Evolutionary conservation across 2,888 invertebrate species (phyloP), one percentile per base, ranked within the genome.

Genomic region (Meliscaeva auricollis): DNA sequence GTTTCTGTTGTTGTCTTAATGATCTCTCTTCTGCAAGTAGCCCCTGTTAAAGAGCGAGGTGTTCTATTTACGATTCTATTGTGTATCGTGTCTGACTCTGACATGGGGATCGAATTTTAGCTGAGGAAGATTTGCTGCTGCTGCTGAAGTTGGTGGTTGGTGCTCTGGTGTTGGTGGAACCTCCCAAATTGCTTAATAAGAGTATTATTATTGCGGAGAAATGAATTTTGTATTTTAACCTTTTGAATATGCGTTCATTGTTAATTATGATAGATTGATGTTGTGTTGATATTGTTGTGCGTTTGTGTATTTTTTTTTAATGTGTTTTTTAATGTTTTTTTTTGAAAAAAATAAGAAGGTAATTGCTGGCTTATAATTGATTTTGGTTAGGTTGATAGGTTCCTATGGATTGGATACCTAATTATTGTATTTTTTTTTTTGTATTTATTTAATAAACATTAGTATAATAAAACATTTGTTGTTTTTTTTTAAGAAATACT

Each of bases 141-240:
- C 46, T 64, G 56, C 9, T 38, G 69, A 77, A 79, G 78, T 35
- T 69, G 68, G 30, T 54, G 30, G 30, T 30, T 9, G 52, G 20
- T 13, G 48, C 11, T 11, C 13, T 11, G 56, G 1, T 3, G 26
- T 0, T 4, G 30, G 69, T 17, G 32, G 76, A 75, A 85, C 68
- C 80, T 72, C 84, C 75, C 76, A 85, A 85, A 76, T 80, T 76
- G 54, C 79, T 76, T 85, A 85, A 85, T 85, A 85, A 85, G 68
- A 80, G 60, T 60, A 76, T 80, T 84, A 76, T 80, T 84, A 76
- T 72, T 72, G 66, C 56, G 44, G 77, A 73, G 82, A 77, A 66
- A 50, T 82, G 66, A 75, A 62, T 68, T 76, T 66, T 58, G 66
- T 72, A 62, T 74, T 83, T 78, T 78, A 83, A 83, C 83, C 83